Evolutionary conservation across 1,140 invertebrate species (phyloP).

Genomic region (Pissodes strobi): DNA sequence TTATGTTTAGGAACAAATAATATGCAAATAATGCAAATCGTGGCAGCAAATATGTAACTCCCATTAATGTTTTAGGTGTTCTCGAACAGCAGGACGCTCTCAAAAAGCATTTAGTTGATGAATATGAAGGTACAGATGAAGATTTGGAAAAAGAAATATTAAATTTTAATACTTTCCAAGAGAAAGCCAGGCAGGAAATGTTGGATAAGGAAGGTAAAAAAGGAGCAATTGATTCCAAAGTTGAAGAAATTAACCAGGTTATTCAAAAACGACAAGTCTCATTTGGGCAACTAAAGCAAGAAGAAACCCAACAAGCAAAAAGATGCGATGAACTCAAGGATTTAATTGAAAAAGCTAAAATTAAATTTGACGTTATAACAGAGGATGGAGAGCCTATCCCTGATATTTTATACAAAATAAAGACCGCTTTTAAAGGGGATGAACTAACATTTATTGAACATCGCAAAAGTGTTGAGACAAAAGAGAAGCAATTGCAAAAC

Average conservation of each 20-base stretch:
- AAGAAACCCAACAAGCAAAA: slow-evolving; percentile 51
- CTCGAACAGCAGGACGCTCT: slow-evolving; percentile 24
- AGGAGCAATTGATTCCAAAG: slow-evolving; percentile 34
- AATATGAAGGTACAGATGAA: slow-evolving; percentile 65
- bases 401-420: slow-evolving; percentile 20
- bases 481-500: slow-evolving; percentile 56
- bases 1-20: too few species aligned
- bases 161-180: slow-evolving; percentile 45
- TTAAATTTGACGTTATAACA: slow-evolving; percentile 29
- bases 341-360: slow-evolving; percentile 45
- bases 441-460: slow-evolving; percentile 5
- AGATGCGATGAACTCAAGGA: slow-evolving; percentile 45
- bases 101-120: slow-evolving; percentile 31
- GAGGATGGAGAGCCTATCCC: not conserved
- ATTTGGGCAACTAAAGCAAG: slow-evolving; percentile 52
- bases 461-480: slow-evolving; percentile 45
- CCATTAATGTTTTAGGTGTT: slow-evolving; percentile 33
- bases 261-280: slow-evolving; percentile 48
- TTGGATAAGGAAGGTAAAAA: slow-evolving; percentile 38
- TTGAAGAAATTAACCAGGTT: slow-evolving; percentile 29
- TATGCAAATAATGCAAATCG: too few species aligned
- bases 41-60: too few species aligned
- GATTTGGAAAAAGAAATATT: slow-evolving; percentile 59
- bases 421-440: slow-evolving; percentile 13
- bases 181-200: slow-evolving; percentile 37